Base-by-base conservation (phyloP, 2,888 invertebrate genomes). In the Trimorus sp. region DNA sequence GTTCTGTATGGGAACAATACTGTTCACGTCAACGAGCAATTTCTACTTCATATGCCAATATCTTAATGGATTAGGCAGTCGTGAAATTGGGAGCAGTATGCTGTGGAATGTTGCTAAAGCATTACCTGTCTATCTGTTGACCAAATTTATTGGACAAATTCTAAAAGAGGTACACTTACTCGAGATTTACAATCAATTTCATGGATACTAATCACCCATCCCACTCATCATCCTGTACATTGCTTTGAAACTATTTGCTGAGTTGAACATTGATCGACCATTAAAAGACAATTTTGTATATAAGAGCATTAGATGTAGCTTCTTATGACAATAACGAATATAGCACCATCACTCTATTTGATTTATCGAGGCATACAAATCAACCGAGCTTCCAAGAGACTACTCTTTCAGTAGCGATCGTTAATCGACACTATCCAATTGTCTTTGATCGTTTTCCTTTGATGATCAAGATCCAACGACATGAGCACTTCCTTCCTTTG, bases 151-250 rank as follows among this genome's bases (percentile, higher is more conserved):
- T 7, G 58, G 48, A 38, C 58, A 65, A 40, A 51, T 49, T 49
- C 56, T 74, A 40, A 56, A 58, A 65, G 74, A 74, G 74, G 74
- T 74, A 74, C 38, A 58, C 40, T 11, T 40, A 40, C 40, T 40
- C 40, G 26, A 26, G 26, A 26, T 26, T 26, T 26, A 26, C 4
- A 26, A 26, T 26, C 26, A 26, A 40, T 40, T 4, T 40, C 40
- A 40, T 40, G 40, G 26, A 26, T 26, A 26, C 26, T 4, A 26
- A 26, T 26, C 26, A 26, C 26, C 26, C 26, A 26, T 26, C 4
- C 1, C 26, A 26, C 26, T 26, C 26, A 26, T 26, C 26, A 26
- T 26, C 26, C 26, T 3, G 4, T 26, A 26, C 26, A 26, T 26
- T 26, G 4, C 4, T 26, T 26, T 1, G 26, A 1, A 26, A 26